A percentile compares a stretch with the other conserved stretches of the same genome.
phyloP scores from a whole-genome alignment of 1,140 invertebrate species.

The Chironomus tepperi region DNA sequence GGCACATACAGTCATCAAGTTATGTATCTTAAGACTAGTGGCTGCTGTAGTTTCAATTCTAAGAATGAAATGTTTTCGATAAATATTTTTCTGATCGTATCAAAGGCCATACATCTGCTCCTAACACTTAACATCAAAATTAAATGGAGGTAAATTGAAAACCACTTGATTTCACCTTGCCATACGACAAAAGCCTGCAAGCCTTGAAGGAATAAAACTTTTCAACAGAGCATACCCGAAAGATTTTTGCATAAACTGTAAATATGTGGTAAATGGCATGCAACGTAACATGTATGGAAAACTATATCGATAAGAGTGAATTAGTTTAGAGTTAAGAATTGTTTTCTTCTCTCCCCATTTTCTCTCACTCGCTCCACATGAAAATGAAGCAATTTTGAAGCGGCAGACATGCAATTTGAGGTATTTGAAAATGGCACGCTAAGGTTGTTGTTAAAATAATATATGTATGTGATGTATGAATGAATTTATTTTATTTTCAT shows the following conservation, averaged over 20 bases:
- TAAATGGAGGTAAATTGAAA: not conserved
- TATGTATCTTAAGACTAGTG: not conserved
- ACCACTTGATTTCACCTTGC: not conserved
- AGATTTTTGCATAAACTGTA: not conserved
- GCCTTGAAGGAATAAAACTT: not conserved
- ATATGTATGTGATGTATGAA: not conserved
- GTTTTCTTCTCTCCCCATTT: too few species aligned
- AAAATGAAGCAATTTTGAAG: not conserved
- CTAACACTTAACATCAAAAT: too few species aligned
- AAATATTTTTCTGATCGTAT: too few species aligned
- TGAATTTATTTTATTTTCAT: not conserved
- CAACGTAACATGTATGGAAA: not conserved
- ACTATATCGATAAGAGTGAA: not conserved
- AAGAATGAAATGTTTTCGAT: too few species aligned
- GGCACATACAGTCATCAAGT: not conserved
- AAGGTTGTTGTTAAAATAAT: not conserved
- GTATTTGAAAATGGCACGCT: slow-evolving; percentile 12
- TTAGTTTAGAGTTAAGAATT: not conserved
- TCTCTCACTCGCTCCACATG: not conserved
- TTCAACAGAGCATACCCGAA: too few species aligned
- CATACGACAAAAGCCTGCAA: not conserved
- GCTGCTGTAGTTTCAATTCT: too few species aligned
- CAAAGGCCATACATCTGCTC: too few species aligned
- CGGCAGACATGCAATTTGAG: slow-evolving; percentile 3
- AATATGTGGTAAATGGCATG: not conserved